phyloP scores from a whole-genome alignment of 2,888 invertebrate genomes.

The Archaeoteleia sp. region DNA sequence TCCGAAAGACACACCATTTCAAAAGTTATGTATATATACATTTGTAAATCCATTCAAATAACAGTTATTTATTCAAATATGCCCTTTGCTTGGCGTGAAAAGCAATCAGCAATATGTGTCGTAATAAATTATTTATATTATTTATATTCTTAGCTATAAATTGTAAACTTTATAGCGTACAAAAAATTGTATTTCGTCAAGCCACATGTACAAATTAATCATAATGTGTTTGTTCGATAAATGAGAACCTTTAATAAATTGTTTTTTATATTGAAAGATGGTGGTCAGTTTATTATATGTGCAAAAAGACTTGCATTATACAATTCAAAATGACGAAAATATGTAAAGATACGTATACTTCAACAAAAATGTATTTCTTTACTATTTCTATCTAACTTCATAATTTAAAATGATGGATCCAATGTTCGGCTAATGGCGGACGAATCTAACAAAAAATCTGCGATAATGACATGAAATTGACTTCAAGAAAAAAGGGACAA shows the following conservation, averaged over 20 bases:
- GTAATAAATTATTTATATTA: conserved; percentile 17
- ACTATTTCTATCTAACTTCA: no score
- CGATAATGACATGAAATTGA: no score
- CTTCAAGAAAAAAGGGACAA: no score
- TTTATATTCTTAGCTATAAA: neutral
- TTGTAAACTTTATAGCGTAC: conserved; percentile 8
- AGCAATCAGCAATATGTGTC: no score
- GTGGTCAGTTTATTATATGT: neutral
- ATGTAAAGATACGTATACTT: no score
- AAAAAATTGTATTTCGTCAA: neutral
- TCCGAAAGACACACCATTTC: neutral
- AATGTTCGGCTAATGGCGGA: no score
- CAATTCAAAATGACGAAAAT: neutral
- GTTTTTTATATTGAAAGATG: conserved; percentile 4
- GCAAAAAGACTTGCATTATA: conserved; percentile 1
- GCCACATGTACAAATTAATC: conserved; percentile 4
- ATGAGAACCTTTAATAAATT: conserved; percentile 14
- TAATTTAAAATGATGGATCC: no score
- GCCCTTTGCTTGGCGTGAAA: no score
- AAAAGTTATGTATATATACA: neutral
- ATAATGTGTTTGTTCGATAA: conserved; percentile 5
- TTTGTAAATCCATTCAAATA: no score
- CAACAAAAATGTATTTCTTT: no score
- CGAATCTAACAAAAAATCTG: no score
- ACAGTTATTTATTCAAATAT: no score